Conservation (phyloP, 2,797 vertebrate species). For the Gymnopithys bicolor region DNA sequence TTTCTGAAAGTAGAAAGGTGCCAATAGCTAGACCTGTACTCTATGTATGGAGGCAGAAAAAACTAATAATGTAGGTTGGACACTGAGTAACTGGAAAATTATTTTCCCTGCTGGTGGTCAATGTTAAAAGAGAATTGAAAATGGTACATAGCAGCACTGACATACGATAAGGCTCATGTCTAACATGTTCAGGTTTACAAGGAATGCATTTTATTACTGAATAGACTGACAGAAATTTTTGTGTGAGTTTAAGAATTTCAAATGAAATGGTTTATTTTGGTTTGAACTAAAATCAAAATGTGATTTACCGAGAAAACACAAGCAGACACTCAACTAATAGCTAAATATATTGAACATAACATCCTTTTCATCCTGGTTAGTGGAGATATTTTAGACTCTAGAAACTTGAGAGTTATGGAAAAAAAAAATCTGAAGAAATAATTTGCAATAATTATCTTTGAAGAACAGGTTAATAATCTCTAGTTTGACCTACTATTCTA, state of each 20-base stretch:
- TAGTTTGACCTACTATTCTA: background rate
- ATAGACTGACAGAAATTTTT: background rate
- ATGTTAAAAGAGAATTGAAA: background rate
- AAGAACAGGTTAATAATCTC: background rate
- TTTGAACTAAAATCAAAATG: background rate
- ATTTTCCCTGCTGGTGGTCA: background rate
- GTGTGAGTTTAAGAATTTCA: background rate
- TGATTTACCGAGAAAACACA: background rate
- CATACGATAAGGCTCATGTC: accelerated
- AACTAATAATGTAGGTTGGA: background rate
- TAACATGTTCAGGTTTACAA: background rate
- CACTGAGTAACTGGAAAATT: background rate
- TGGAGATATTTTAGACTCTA: background rate
- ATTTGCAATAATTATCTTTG: background rate
- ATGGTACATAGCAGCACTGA: background rate
- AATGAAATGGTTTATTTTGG: background rate
- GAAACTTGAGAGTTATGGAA: background rate
- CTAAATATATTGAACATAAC: background rate
- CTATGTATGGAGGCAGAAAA: background rate
- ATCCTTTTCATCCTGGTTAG: background rate
- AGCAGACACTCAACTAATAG: background rate
- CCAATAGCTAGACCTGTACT: background rate
- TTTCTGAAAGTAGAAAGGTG: background rate
- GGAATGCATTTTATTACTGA: background rate
- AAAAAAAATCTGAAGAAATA: background rate